phyloP scores from a whole-genome alignment of 2,113 vertebrate genomes.

The Saccopteryx bilineata region DNA sequence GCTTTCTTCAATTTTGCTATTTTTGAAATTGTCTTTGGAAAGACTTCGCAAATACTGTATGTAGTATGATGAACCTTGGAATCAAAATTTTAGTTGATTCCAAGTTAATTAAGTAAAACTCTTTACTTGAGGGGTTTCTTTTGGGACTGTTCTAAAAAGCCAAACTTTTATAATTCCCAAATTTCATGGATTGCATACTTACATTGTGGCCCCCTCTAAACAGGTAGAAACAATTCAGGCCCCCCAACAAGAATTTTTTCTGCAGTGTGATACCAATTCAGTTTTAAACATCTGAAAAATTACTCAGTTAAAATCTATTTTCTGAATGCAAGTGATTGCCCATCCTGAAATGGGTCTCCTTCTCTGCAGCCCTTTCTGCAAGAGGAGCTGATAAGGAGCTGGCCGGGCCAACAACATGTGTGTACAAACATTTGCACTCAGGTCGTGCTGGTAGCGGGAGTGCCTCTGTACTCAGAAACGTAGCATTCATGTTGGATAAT shows the following conservation, averaged over 20 bases:
- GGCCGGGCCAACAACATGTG: conserved; percentile 25
- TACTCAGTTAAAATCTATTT: conserved; percentile 70
- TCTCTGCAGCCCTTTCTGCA: conserved; percentile 25
- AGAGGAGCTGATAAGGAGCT: conserved; percentile 64
- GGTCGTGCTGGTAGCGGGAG: background rate
- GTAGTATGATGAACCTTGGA: background rate
- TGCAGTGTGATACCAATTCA: conserved; percentile 32
- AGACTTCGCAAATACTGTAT: conserved; percentile 48
- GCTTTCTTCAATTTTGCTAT: background rate
- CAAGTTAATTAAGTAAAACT: conserved; percentile 37
- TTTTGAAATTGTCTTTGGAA: conserved; percentile 74
- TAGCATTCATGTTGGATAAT: background rate
- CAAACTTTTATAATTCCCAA: conserved; percentile 43
- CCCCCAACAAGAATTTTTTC: conserved; percentile 44
- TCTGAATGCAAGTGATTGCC: conserved; percentile 30
- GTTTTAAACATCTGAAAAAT: conserved; percentile 65
- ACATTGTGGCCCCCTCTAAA: background rate
- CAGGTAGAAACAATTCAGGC: conserved; percentile 28
- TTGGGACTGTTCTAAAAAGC: background rate
- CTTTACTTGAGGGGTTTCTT: background rate
- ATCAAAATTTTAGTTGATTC: conserved; percentile 20
- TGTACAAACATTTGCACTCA: conserved; percentile 38
- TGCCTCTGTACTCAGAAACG: background rate
- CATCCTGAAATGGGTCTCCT: background rate
- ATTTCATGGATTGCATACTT: background rate